A percentile compares a stretch with the other conserved stretches of the same genome.
Conservation (phyloP, 2,888 invertebrate genomes). For the Cerastis leucographa region DNA sequence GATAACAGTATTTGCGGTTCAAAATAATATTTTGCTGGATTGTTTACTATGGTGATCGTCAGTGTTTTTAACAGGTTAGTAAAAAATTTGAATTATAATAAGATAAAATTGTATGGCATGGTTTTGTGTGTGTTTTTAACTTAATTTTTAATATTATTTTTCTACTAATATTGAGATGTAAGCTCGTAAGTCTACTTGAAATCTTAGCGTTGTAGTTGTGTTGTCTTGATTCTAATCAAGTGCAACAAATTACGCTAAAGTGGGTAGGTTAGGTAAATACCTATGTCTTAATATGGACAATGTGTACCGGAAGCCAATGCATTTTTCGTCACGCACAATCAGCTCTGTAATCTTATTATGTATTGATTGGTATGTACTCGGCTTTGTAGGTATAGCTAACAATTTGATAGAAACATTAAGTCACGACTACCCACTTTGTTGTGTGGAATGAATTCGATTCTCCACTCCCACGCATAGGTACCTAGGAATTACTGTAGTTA, state of each 20-base stretch:
- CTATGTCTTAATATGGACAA: slow-evolving; percentile 46
- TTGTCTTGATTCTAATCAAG: slow-evolving; percentile 25
- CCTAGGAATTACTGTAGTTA: slow-evolving; percentile 33
- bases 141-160: not conserved
- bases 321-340: slow-evolving; percentile 70
- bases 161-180: not conserved
- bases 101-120: slow-evolving; percentile 40
- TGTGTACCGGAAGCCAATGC: slow-evolving; percentile 59
- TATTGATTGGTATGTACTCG: slow-evolving; percentile 58
- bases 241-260: slow-evolving; percentile 28
- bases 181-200: not conserved
- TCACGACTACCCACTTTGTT: slow-evolving; percentile 57
- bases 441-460: slow-evolving; percentile 57
- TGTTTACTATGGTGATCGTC: slow-evolving; percentile 89
- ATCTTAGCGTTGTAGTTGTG: slow-evolving; percentile 16
- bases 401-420: slow-evolving; percentile 50
- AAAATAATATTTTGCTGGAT: slow-evolving; percentile 79
- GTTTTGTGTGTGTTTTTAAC: slow-evolving; percentile 32
- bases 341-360: slow-evolving; percentile 70
- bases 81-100: slow-evolving; percentile 37
- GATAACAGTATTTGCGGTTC: slow-evolving; percentile 68
- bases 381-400: slow-evolving; percentile 29
- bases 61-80: slow-evolving; percentile 89
- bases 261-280: slow-evolving; percentile 27
- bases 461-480: slow-evolving; percentile 46